These are phyloP conservation scores for Phortica variegata DNA, from an alignment of 1,140 invertebrate genomes.

Conservation along the genomic window DNA sequence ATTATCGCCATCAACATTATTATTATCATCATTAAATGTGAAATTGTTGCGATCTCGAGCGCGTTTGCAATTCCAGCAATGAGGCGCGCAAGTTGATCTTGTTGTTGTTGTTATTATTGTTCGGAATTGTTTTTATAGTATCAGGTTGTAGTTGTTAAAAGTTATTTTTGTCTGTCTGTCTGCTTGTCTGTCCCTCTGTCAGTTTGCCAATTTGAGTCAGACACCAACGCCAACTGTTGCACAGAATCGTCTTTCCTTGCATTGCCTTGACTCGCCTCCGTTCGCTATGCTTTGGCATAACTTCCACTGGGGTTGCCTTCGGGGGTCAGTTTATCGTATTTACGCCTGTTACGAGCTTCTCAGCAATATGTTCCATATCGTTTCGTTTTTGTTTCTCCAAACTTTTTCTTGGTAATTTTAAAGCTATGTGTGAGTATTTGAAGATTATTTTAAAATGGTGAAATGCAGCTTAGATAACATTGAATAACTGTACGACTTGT, in stretches of 20 bases:
- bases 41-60: constrained; percentile 43
- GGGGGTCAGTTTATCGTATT: constrained; percentile 33
- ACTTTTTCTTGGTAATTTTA: constrained; percentile 17
- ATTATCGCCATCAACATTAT: constrained; percentile 55
- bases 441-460: no score
- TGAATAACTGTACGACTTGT: no score
- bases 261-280: constrained; percentile 15
- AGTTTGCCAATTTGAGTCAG: constrained; percentile 4
- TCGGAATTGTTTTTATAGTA: no score
- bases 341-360: constrained; percentile 48
- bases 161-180: constrained; percentile 42
- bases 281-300: no score
- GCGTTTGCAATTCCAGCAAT: constrained; percentile 47
- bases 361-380: constrained; percentile 52
- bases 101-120: no score
- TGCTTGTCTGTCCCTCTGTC: constrained; percentile 7
- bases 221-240: no score
- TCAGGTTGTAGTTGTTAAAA: no score
- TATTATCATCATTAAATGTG: constrained; percentile 55
- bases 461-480: no score
- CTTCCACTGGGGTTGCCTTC: constrained; percentile 40
- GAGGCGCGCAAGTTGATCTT: constrained; percentile 18
- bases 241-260: no score
- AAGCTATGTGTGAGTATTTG: no score
- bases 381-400: constrained; percentile 15